Base-by-base conservation (phyloP, 1,140 invertebrate genomes). In the Elysia chlorotica region DNA sequence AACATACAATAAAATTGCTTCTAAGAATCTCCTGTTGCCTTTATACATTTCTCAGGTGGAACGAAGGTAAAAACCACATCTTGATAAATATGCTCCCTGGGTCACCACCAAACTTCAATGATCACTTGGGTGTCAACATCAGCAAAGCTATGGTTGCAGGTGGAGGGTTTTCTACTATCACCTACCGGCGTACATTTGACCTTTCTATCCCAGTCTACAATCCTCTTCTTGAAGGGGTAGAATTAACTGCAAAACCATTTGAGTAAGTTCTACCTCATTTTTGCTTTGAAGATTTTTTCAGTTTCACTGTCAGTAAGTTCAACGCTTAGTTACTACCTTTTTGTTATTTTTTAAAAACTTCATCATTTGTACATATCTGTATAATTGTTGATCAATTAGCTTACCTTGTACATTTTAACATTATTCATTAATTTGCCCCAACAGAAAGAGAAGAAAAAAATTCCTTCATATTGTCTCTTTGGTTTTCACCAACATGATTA, bases 31-130 rank as follows among this genome's bases (percentile, higher is more conserved):
- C n/a, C n/a, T n/a, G n/a, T n/a, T n/a, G n/a, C n/a, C n/a, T n/a
- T n/a, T n/a, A n/a, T n/a, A n/a, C n/a, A n/a, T n/a, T n/a, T n/a
- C n/a, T n/a, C 19, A 73, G 71, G 71, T 76, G 74, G 74, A 76
- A 76, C n/a, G 21, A 63, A 17, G 74, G 74, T 19, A 48, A 92
- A 56, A 99, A 99, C 89, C 98, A 99, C 89, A 88, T 99, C 25
- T 93, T 99, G 74, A 99, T 99, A 85, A 99, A 99, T 90, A 91
- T 99, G 74, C 97, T 99, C 86, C 97, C 97, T 62, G 98, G 98
- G 21, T 97, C 95, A 10, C 98, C 96, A 92, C 98, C 98, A 31
- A 93, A 98, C 85, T 99, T 99, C 88, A 91, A 92, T 65, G 95
- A 97, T 25, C 92, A 95, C 71, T 86, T 99, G 59, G 95, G 95